These are phyloP conservation scores for Baronia brevicornis DNA, from an alignment of 2,888 invertebrate genomes.

Conservation along the genomic window DNA sequence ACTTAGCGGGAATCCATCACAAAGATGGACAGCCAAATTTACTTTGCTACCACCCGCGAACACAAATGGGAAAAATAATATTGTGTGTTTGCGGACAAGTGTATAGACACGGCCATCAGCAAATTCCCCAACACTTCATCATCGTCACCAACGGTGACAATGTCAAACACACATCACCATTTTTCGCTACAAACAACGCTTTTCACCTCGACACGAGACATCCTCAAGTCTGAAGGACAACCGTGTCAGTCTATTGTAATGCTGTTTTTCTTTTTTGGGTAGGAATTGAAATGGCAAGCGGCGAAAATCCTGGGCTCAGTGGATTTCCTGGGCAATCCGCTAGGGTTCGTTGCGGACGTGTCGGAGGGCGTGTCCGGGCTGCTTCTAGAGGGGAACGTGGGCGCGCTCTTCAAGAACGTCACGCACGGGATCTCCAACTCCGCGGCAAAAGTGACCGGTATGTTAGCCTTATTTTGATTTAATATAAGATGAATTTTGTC, in stretches of 20 bases:
- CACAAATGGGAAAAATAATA: no score
- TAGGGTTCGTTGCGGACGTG: conserved; percentile 96
- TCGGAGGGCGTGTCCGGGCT: conserved; percentile 95
- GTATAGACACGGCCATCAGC: no score
- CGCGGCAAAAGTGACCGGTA: conserved; percentile 92
- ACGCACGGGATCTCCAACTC: conserved; percentile 98
- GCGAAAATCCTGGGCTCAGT: conserved; percentile 96
- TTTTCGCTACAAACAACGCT: no score
- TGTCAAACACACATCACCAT: no score
- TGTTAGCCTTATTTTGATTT: background rate
- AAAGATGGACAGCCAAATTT: no score
- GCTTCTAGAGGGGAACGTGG: conserved; percentile 93
- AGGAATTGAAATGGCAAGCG: conserved; percentile 96
- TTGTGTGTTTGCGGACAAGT: no score
- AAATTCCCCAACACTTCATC: no score
- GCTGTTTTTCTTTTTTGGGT: conserved; percentile 10
- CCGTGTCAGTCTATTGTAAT: background rate
- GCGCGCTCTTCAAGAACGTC: conserved; percentile 94
- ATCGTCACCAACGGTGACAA: no score
- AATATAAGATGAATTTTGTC: background rate
- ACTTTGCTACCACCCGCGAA: no score
- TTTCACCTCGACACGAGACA: no score
- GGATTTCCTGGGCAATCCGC: conserved; percentile 97
- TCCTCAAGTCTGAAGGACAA: no score
- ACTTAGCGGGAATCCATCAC: no score